Conservation (phyloP, 2,797 vertebrate species). For the Liparis tanakae region DNA sequence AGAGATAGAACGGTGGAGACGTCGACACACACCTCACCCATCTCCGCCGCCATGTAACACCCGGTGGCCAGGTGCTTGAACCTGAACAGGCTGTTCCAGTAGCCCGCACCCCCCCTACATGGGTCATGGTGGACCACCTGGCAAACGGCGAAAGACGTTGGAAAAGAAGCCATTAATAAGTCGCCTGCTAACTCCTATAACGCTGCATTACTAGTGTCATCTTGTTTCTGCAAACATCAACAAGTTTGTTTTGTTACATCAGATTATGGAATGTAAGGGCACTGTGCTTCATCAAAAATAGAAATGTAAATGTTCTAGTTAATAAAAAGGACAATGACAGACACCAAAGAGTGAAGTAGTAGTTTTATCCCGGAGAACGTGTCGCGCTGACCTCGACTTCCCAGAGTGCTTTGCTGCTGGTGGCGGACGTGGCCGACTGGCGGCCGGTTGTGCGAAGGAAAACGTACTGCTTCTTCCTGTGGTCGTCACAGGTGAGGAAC, state of each 20-base stretch:
- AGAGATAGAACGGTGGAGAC: constrained; percentile 1
- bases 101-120: constrained; percentile 94
- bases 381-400: constrained; percentile 91
- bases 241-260: neutral
- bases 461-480: constrained; percentile 95
- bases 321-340: neutral
- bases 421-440: constrained; percentile 96
- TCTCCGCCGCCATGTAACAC: constrained; percentile 96
- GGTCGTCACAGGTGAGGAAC: constrained; percentile 97
- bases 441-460: constrained; percentile 96
- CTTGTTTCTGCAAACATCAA: neutral
- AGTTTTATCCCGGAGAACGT: neutral
- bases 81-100: constrained; percentile 99
- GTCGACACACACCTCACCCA: constrained; percentile 79
- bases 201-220: neutral
- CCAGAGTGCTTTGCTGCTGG: constrained; percentile 98
- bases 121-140: constrained; percentile 99
- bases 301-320: neutral
- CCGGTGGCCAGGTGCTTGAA: constrained; percentile 99
- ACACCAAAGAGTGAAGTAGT: neutral
- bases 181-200: neutral
- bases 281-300: neutral
- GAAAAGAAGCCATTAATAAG: neutral
- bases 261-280: neutral
- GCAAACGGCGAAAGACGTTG: constrained; percentile 1